phyloP scores from a whole-genome alignment of 2,888 invertebrate species.

The Brachynemurus nebulosus region DNA sequence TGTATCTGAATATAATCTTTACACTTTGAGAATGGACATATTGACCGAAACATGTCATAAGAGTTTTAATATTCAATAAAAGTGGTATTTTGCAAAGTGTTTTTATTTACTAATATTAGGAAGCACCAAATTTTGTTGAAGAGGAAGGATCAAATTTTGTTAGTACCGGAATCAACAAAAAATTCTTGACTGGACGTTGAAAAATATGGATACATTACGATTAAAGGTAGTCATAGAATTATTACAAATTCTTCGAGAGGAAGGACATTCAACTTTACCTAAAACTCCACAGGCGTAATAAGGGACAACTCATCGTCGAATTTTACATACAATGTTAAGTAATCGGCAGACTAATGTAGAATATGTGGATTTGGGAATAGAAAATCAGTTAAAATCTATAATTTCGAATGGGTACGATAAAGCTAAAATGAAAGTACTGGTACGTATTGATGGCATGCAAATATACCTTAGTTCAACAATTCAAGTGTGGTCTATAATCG shows the following conservation, averaged over 20 bases:
- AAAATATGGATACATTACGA: not conserved
- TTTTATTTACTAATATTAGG: too few relatives aligned
- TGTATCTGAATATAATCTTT: too few relatives aligned
- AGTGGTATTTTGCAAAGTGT: too few relatives aligned
- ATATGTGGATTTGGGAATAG: constrained; percentile 3
- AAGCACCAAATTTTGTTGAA: too few relatives aligned
- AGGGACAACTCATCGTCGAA: constrained; percentile 5
- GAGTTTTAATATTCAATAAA: too few relatives aligned
- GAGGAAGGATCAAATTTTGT: too few relatives aligned
- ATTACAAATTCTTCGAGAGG: not conserved
- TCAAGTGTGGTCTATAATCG: constrained; percentile 13
- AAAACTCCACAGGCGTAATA: not conserved
- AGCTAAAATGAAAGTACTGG: constrained; percentile 11
- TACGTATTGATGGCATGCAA: constrained; percentile 14
- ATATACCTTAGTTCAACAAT: constrained; percentile 11
- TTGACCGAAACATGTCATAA: too few relatives aligned
- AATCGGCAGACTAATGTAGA: not conserved
- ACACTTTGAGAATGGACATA: too few relatives aligned
- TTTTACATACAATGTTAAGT: constrained; percentile 4
- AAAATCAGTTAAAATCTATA: constrained; percentile 4
- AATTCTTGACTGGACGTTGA: not conserved
- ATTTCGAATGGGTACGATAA: constrained; percentile 10
- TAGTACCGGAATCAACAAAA: too few relatives aligned
- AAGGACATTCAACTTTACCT: not conserved
- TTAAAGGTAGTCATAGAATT: not conserved